Base-by-base conservation (phyloP, 53 echinoderm and acorn worm genomes). In the Patiria pectinifera region DNA sequence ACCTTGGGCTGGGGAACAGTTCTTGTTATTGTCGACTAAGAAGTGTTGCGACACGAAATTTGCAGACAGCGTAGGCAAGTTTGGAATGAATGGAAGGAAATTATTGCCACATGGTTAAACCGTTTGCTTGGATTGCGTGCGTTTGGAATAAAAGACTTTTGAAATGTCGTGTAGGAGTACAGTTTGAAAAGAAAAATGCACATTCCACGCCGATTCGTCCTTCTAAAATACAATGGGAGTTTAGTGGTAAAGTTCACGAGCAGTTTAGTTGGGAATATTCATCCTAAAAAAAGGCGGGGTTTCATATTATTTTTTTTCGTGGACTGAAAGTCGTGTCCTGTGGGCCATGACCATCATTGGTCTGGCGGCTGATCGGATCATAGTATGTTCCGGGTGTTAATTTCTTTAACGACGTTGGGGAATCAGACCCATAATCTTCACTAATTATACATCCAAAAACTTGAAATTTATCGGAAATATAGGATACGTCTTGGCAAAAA, bases 91-190 rank as follows among this genome's bases (percentile, higher is more conserved):
- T 2, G 21, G 16, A 25, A 81, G 81, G 69, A 90, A 80, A 90
- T 90, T 90, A 90, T 45, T 80, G 66, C 81, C 90, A 90, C 90
- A 80, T 90, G 90, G 35, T 22, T 66, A 13, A 14, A 11, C 90
- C 22, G 63, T 63, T 85, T 69, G 69, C 66, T 62, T 25, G 85
- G 81, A 69, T 90, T 66, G 90, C 90, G 90, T 90, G 90, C 90
- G 66, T 80, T 80, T 45, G n/a, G 80, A 45, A 90, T 90, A 90
- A 90, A 63, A 61, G 62, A 61, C 78, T 18, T 59, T 77, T 48
- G 53, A 48, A 35, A 25, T 43, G 90, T 13, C 48, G 82, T 81
- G 69, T 69, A 69, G 80, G 90, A 21, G 48, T 75, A 63, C 48
- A 43, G 22, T 47, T 74, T 66, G 80, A 18, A 4, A 74, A 87